Base-by-base conservation (phyloP, 1,140 invertebrate genomes). In the Belonocnema kinseyi region DNA sequence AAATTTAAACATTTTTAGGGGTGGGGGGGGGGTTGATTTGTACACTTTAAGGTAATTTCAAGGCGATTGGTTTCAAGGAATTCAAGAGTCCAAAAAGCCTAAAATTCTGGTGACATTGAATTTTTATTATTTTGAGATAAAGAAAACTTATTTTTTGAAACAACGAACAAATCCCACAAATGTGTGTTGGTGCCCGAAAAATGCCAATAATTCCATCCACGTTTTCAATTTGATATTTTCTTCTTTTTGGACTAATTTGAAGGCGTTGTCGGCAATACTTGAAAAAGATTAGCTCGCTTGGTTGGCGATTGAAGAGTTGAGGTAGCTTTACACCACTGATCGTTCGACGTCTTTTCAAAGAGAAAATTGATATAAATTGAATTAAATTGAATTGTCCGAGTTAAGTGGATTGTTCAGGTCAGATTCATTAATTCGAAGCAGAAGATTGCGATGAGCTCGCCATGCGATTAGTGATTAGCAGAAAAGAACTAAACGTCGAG, bases 391-490 rank as follows among this genome's bases (percentile, higher is more conserved):
- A 46, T 40, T 26, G 26, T 66, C 26, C 12, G 21, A 33, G 26
- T 66, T 66, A 16, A 66, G 40, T 66, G 16, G 16, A 66, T 40
- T 66, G 40, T 46, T 10, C 14, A 33, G 26, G 61, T 66, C 19
- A 40, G 33, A 16, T 14, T 54, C 33, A 66, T 66, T 66, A 66
- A 66, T 66, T 40, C 14, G 13, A 66, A 66, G 61, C 61, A 40
- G 14, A 26, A 33, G 61, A 66, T 40, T 66, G 61, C 26, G 13
- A 66, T 16, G 58, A 33, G 58, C 26, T 61, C 58, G 58, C 19
- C 58, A 61, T 61, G 61, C 61, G 61, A 66, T 66, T 66, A 66
- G 61, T 66, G 61, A 66, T 40, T 46, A 66, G 40, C 61, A 66
- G 61, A 33, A 46, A 46, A 46, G 40, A 46, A 46, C 7, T 46